These are phyloP conservation scores for Drosophila azteca DNA, from an alignment of 1,140 invertebrate genomes.

Conservation along the genomic window DNA sequence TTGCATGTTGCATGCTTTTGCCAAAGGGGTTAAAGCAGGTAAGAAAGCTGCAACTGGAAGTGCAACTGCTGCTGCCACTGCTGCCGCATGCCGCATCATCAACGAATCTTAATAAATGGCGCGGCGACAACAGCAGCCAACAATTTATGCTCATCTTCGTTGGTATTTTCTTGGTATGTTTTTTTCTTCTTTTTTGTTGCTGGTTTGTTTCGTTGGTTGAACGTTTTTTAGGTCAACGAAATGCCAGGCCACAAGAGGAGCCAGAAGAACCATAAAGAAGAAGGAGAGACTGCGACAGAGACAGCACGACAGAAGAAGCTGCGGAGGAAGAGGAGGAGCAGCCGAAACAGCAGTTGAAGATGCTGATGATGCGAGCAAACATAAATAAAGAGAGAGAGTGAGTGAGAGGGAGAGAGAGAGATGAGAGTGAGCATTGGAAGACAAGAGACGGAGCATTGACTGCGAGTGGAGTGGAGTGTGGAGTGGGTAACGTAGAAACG, in stretches of 20 bases:
- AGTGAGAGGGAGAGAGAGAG: constrained; percentile 8
- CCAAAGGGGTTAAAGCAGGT: constrained; percentile 47
- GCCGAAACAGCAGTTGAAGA: constrained; percentile 38
- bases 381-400: constrained; percentile 50
- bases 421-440: neutral
- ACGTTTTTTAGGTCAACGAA: constrained; percentile 81
- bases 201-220: constrained; percentile 65
- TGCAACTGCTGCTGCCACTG: constrained; percentile 23
- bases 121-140: constrained; percentile 57
- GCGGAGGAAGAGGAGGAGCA: constrained; percentile 1
- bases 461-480: too few species aligned
- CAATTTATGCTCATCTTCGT: constrained; percentile 59
- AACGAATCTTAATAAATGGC: constrained; percentile 66
- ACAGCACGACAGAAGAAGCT: constrained; percentile 35
- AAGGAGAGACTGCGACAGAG: constrained; percentile 19
- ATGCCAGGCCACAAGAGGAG: constrained; percentile 54
- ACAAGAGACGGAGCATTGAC: neutral
- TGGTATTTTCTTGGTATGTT: constrained; percentile 41
- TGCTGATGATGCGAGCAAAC: constrained; percentile 72
- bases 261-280: constrained; percentile 39
- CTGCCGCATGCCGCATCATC: constrained; percentile 41
- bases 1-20: constrained; percentile 9
- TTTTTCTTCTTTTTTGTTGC: constrained; percentile 34
- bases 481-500: neutral
- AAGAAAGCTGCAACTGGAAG: constrained; percentile 58